Base-by-base conservation (phyloP, 1,140 invertebrate species). In the Colletes gigas region DNA sequence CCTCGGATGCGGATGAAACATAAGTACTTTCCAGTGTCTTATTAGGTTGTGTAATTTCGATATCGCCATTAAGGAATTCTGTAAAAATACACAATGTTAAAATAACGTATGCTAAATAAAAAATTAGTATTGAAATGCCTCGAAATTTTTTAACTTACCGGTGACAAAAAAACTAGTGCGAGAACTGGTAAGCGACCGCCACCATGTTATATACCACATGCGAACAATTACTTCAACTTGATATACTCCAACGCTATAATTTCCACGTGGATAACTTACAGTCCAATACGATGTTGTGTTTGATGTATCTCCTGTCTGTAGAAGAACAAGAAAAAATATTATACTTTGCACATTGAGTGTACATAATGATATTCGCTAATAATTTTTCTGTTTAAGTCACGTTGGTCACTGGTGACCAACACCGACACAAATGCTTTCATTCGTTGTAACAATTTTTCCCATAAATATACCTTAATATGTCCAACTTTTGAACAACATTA, bases 41-140 rank as follows among this genome's bases (percentile, higher is more conserved):
- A 88, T 96, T 95, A 57, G 94, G 92, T 89, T 97, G 97, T 44
- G 88, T 90, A 15, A 96, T 82, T 6, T 93, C 87, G 80, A 97
- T 86, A 52, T 95, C 92, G 12, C 96, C 96, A 91, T 96, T 96
- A 9, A 97, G 86, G 54, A 94, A 91, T 88, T 93, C 95, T 96
- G 83, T 63, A 84, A 88, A 82, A 87, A 87, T 71, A 81, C 54
- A 72, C 59, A 68, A 82, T 52, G 78, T 67, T 76, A 76, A 41
- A 54, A 57, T 57, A 50, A 44, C 12, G 10, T 17, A 17, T 76
- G 0, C 71, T 17, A 60, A 17, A 55, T 59, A 19, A 77, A n/a
- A 30, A 30, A 19, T 8, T 30, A 12, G 76, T 39, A 39, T 59
- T 50, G 5, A 72, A 39, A 15, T 17, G 4, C 14, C 0, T 50